A percentile compares a stretch with the other conserved stretches of the same genome.
phyloP scores from a whole-genome alignment of 2,113 vertebrate genomes.

The Aspiorhynchus laticeps region DNA sequence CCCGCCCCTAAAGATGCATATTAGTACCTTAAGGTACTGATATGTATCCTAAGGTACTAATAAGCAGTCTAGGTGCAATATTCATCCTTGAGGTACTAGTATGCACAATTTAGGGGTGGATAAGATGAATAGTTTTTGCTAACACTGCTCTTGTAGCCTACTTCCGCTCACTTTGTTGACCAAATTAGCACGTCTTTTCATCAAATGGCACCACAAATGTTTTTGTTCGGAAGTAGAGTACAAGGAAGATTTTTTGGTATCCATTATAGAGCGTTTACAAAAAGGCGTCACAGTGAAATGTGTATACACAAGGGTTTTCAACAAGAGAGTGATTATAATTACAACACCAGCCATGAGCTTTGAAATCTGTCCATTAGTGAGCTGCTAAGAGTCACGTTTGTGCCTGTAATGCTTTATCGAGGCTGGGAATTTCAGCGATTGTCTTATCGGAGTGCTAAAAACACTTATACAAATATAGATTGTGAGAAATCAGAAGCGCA shows the following conservation, averaged over 20 bases:
- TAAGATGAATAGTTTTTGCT: not conserved
- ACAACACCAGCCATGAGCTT: constrained; percentile 55
- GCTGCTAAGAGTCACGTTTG: constrained; percentile 52
- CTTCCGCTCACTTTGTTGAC: constrained; percentile 31
- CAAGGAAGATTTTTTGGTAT: constrained; percentile 42
- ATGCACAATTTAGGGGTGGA: not conserved
- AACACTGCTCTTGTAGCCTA: not conserved
- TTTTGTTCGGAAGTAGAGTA: constrained; percentile 9
- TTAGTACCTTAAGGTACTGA: not conserved
- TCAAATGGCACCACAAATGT: constrained; percentile 33
- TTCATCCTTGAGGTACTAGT: not conserved
- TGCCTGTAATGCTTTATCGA: constrained; percentile 55
- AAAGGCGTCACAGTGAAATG: constrained; percentile 62
- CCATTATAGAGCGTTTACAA: constrained; percentile 49
- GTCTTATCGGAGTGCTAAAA: constrained; percentile 52
- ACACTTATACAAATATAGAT: constrained; percentile 1
- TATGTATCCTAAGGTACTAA: not conserved
- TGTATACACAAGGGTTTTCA: constrained; percentile 59
- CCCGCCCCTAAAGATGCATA: not conserved
- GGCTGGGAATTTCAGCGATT: constrained; percentile 59
- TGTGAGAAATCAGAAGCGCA: constrained; percentile 7
- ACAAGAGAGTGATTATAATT: constrained; percentile 60
- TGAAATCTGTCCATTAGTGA: constrained; percentile 55
- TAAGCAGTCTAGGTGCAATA: not conserved
- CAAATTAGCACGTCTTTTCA: constrained; percentile 32